phyloP scores from a whole-genome alignment of 2,797 vertebrate genomes.

The Coluber constrictor region DNA sequence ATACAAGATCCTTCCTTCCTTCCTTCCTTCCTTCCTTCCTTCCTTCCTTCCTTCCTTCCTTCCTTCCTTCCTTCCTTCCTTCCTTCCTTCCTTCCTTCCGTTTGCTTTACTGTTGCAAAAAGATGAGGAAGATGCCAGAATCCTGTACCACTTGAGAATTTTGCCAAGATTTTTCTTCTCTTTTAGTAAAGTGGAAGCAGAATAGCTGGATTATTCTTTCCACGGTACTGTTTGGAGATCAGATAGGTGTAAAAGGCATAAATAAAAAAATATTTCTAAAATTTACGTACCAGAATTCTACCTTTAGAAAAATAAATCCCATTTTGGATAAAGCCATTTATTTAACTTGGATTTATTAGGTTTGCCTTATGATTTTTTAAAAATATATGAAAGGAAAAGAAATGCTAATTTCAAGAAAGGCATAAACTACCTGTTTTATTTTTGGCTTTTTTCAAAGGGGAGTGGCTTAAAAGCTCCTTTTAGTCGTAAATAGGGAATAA shows the following conservation, averaged over 20 bases:
- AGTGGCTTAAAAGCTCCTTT: not conserved
- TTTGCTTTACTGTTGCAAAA: not conserved
- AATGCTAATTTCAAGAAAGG: not conserved
- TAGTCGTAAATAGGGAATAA: not conserved
- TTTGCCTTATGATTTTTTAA: not conserved
- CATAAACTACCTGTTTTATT: not conserved
- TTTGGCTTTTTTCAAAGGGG: not conserved
- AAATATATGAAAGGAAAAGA: not conserved
- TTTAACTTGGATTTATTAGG: not conserved
- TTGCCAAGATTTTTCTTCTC: not conserved
- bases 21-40: no score
- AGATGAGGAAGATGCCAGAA: not conserved
- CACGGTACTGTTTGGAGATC: not conserved
- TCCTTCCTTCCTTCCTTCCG: not conserved
- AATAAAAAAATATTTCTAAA: not conserved
- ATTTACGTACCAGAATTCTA: not conserved
- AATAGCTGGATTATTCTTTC: not conserved
- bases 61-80: rapidly evolving
- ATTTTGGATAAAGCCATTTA: not conserved
- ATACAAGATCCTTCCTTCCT: not conserved
- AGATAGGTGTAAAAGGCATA: not conserved
- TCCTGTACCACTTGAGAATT: not conserved
- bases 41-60: no score
- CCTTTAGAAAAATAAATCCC: not conserved
- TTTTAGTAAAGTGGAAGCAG: not conserved